phyloP scores from a whole-genome alignment of 2,113 vertebrate species.

The Mystacornis crossleyi region DNA sequence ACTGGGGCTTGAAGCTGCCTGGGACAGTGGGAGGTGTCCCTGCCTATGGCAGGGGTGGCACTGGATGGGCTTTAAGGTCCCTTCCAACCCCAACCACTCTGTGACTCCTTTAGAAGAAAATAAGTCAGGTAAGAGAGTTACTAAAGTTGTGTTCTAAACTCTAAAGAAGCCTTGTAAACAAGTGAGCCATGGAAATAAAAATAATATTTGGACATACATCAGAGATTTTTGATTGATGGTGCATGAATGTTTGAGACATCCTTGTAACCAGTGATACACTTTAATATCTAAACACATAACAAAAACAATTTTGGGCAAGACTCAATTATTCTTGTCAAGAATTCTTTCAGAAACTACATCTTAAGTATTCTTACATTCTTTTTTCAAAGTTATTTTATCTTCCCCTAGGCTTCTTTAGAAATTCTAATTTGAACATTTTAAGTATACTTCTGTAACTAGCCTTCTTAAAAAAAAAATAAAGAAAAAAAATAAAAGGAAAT shows the following conservation, averaged over 20 bases:
- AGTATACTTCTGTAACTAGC: not conserved
- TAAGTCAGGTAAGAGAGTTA: not conserved
- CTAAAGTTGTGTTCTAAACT: not conserved
- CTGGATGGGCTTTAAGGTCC: rapidly evolving
- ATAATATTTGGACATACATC: not conserved
- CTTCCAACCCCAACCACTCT: not conserved
- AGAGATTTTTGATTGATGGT: not conserved
- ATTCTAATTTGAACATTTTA: not conserved
- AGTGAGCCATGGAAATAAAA: not conserved
- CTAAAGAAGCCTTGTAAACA: not conserved
- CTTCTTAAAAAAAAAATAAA: not conserved
- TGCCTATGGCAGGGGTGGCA: not conserved
- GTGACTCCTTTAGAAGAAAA: not conserved
- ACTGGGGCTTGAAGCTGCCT: not conserved
- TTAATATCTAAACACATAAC: not conserved
- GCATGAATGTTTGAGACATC: not conserved
- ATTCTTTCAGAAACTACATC: not conserved
- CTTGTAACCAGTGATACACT: not conserved
- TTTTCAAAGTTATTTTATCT: not conserved
- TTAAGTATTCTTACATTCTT: not conserved
- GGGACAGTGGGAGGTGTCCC: too few species aligned
- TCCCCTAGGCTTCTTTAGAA: not conserved
- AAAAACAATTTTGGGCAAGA: not conserved
- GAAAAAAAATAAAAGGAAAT: not conserved
- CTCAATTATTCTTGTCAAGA: not conserved